Evolutionary conservation across 1,140 invertebrate genomes (phyloP), one percentile per base, ranked within the genome.

Genomic region (Drosophila lacertosa): DNA sequence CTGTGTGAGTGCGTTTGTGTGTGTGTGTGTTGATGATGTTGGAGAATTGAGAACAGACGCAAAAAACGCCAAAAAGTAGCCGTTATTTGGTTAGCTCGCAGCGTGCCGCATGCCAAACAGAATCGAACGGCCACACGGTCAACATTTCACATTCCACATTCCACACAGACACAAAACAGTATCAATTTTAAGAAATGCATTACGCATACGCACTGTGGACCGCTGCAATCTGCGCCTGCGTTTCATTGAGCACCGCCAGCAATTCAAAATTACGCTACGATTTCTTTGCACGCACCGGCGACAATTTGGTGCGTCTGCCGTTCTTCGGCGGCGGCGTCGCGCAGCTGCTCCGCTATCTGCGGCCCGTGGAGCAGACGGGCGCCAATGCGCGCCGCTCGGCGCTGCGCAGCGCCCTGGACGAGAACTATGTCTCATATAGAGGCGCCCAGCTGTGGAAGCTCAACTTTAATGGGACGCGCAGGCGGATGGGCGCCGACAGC

Each of bases 401-500:
- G 16, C 67, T 88, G 32, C 89, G 89, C 40, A 73, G 57, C 53
- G 74, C 89, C 0, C 66, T 83, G 18, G 84, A 90, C 18, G 51
- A 89, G 65, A 90, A 90, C 54, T 90, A 83, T 16, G 79, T 90
- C 2, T 89, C 77, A 63, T 90, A 90, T 39, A 72, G 80, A 1
- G 89, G 81, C 29, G 79, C 74, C 22, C 89, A 90, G 45, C 67
- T 90, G 4, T 90, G 89, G 89, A 90, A 90, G 53, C 60, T 90
- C 1, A 81, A 81, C 45, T 90, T 90, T 9, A 83, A 89, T 69
- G 51, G 53, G n/a, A 88, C 81, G 9, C 60, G 54, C 64, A 73
- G 47, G 7, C 39, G 42, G 26, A 7, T 7, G 6, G 26, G 4
- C 4, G 60, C 7, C 10, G 35, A 22, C 33, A 68, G 5, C 11